Evolutionary conservation across 1,140 invertebrate genomes (phyloP), one percentile per base, ranked within the genome.

Genomic region (Maniola jurtina): DNA sequence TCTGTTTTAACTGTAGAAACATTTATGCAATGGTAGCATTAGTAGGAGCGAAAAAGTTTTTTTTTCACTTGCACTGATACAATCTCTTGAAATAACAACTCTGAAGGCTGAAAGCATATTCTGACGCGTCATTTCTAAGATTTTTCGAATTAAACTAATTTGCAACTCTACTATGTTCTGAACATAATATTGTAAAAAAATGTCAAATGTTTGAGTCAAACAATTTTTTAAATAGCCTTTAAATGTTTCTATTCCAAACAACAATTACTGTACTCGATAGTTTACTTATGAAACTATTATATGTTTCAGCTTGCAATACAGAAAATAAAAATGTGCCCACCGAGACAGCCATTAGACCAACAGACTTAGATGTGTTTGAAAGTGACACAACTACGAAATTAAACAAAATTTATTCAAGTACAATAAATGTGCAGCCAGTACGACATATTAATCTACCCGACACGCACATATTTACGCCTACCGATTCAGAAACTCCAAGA

Each of bases 391-490:
- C 83, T 16, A 45, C 77, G 54, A 84, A 80, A 68, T 38, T 75
- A 40, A 80, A 80, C 59, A 88, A 88, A 66, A 80, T 87, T 59
- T 89, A 82, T 64, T 81, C 88, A 14, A 83, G 69, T 58, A 79
- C 82, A 33, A 64, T 90, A 56, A 80, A 68, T 64, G 76, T 89
- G 8, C 88, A 90, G 66, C 88, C 85, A 59, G 67, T 90, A 57
- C 63, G 91, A 35, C 89, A 92, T 72, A 91, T 91, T 14, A 92
- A 80, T 73, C 77, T 92, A 47, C 91, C 91, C 10, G 91, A 92
- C 57, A 92, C 91, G 16, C 91, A 92, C 68, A 92, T 92, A 36
- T 92, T 91, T 70, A 92, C 91, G 35, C 91, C 91, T 8, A 90
- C 87, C 15, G 88, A 92, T 68, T 92, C 89, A 5, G 87, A 92